These are phyloP conservation scores for Pachliopta kotzebuea DNA, from an alignment of 2,888 invertebrate species.

Conservation along the genomic window DNA sequence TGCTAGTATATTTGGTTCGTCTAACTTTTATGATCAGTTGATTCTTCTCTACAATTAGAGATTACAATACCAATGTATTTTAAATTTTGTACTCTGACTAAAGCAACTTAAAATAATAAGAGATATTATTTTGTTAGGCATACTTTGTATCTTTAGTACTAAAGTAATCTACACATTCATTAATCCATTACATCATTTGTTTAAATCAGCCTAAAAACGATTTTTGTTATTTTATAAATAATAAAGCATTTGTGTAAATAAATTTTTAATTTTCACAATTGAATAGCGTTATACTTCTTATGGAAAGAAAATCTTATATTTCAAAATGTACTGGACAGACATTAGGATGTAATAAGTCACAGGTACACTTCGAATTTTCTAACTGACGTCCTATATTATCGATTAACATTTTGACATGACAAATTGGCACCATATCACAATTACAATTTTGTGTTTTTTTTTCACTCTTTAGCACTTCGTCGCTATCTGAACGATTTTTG, in stretches of 20 bases:
- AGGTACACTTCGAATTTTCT: slow-evolving; percentile 56
- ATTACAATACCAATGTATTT: no score
- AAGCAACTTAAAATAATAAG: no score
- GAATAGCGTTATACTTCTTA: background rate
- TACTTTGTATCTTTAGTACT: no score
- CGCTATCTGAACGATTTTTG: slow-evolving; percentile 29
- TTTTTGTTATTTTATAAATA: background rate
- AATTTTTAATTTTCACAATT: background rate
- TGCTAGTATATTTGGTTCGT: no score
- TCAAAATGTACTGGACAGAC: slow-evolving; percentile 64
- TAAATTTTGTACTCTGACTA: no score
- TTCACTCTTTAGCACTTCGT: slow-evolving; percentile 29
- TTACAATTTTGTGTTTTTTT: slow-evolving; percentile 44
- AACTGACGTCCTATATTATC: slow-evolving; percentile 64
- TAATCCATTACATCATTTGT: no score
- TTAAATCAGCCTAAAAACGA: no score
- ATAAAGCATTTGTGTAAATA: background rate
- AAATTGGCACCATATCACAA: slow-evolving; percentile 65
- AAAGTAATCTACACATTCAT: no score
- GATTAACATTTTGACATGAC: slow-evolving; percentile 71
- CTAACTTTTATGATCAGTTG: no score
- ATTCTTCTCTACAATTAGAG: no score
- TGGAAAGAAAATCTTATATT: background rate
- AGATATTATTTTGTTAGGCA: no score
- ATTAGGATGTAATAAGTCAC: slow-evolving; percentile 57